These are phyloP conservation scores for Pogoniulus pusillus DNA, from an alignment of 2,797 vertebrate species.

Conservation along the genomic window DNA sequence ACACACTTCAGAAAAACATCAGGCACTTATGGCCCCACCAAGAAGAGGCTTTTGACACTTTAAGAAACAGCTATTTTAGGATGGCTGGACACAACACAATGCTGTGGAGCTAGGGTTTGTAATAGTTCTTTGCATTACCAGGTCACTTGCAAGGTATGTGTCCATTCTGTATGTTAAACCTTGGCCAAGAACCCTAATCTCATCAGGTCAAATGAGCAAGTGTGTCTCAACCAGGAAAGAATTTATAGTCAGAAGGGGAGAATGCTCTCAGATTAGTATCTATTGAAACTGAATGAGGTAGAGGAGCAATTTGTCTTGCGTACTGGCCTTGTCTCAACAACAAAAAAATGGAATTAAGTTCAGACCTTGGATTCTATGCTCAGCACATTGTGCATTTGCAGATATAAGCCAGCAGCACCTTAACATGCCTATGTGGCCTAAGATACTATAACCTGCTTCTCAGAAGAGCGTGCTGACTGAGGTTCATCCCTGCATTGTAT, in stretches of 20 bases:
- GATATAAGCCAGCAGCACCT: neutral
- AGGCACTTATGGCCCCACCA: neutral
- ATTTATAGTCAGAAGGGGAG: neutral
- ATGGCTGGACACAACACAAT: neutral
- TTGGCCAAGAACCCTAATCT: neutral
- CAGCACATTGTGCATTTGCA: neutral
- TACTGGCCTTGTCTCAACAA: neutral
- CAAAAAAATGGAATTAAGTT: neutral
- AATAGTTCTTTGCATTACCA: neutral
- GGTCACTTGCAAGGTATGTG: neutral
- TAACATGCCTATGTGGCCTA: neutral
- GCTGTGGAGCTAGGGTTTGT: neutral
- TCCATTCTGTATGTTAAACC: neutral
- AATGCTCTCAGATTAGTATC: neutral
- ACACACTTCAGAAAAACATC: neutral
- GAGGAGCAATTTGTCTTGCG: neutral
- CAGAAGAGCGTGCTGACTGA: neutral
- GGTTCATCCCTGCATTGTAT: neutral
- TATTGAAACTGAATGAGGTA: neutral
- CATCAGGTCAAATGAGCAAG: neutral
- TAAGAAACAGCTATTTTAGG: neutral
- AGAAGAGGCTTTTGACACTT: neutral
- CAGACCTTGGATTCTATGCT: neutral
- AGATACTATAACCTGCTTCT: neutral
- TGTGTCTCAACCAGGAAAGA: neutral